Conservation (phyloP, 2,888 invertebrate species). For the Epinotia bilunana region DNA sequence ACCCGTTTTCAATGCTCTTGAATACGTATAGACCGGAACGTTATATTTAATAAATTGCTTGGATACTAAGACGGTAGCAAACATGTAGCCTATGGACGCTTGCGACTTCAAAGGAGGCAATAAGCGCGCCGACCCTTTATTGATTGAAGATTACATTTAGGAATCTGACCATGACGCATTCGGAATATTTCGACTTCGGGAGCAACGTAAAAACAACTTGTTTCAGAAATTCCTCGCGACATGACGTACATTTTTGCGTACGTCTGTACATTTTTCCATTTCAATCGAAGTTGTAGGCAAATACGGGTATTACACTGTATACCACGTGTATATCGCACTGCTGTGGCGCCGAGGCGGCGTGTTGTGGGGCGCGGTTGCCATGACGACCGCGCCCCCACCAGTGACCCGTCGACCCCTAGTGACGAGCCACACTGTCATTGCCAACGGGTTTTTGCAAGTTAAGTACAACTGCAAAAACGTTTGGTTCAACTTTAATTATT, state of each 20-base stretch:
- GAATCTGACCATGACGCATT: background rate
- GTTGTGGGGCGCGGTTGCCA: slow-evolving; percentile 80
- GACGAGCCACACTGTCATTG: slow-evolving; percentile 75
- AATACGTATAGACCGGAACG: too few relatives aligned
- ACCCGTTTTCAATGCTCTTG: too few relatives aligned
- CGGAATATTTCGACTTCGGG: background rate
- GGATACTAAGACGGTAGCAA: too few relatives aligned
- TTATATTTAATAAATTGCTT: too few relatives aligned
- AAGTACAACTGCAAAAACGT: slow-evolving; percentile 13
- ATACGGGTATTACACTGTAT: slow-evolving; percentile 19
- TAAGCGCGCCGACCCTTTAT: background rate
- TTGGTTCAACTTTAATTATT: slow-evolving; percentile 19
- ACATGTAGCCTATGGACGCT: too few relatives aligned
- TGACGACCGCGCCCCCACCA: slow-evolving; percentile 65
- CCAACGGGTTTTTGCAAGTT: slow-evolving; percentile 41
- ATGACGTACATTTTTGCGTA: too few relatives aligned
- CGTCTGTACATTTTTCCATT: slow-evolving; percentile 15
- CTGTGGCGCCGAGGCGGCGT: slow-evolving; percentile 79
- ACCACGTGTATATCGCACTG: slow-evolving; percentile 51
- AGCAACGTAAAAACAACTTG: background rate
- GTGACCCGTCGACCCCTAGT: slow-evolving; percentile 81
- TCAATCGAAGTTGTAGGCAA: slow-evolving; percentile 30
- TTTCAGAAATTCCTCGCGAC: background rate
- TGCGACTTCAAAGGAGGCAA: background rate
- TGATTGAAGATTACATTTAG: too few relatives aligned